Evolutionary conservation across 2,888 invertebrate genomes (phyloP).

Genomic region (Tenthredo livida): DNA sequence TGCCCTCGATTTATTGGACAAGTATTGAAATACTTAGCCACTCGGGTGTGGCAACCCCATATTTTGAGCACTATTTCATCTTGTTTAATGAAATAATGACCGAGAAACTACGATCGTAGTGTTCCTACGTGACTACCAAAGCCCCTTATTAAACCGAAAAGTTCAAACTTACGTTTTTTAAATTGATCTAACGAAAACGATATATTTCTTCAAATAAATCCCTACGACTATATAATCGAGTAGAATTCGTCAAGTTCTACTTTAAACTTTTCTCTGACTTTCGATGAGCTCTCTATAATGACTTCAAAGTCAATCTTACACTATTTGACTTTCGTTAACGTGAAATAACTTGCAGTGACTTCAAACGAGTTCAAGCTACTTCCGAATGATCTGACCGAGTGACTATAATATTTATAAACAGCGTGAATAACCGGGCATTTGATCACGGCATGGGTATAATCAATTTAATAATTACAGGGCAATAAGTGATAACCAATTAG

Average conservation of each 20-base stretch:
- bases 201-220: background rate
- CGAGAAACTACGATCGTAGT: no score
- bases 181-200: background rate
- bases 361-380: background rate
- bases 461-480: conserved; percentile 18
- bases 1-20: no score
- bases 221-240: background rate
- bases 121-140: no score
- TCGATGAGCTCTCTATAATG: background rate
- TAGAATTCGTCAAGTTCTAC: background rate
- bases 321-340: no score
- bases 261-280: background rate
- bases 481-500: conserved; percentile 22
- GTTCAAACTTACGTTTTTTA: no score
- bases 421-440: background rate
- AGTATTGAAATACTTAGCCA: no score
- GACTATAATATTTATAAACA: background rate
- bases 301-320: no score
- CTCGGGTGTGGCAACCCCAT: no score
- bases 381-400: background rate
- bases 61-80: no score
- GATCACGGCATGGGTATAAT: background rate
- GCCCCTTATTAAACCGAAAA: no score
- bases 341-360: no score
- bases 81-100: no score